Percentiles rank a stretch among this genome's conserved stretches.
Evolutionary conservation across 2,113 vertebrate species (phyloP).

Genomic region (Dipodomys stephensi): DNA sequence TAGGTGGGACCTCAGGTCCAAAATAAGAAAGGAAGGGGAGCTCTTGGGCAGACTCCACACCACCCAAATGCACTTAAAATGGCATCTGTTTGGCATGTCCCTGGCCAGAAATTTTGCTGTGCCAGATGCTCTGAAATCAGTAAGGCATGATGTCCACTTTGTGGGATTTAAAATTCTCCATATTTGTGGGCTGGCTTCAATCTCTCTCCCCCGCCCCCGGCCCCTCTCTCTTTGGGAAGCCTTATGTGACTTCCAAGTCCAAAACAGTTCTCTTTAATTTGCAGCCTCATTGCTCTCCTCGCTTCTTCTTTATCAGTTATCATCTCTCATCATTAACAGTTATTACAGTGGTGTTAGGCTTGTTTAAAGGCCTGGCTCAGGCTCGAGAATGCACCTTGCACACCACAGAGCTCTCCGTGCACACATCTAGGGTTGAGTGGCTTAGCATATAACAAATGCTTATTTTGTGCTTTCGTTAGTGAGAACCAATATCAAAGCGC

Average conservation of each 20-base stretch:
- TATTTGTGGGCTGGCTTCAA: background rate
- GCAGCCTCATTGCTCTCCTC: background rate
- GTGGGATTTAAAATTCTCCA: background rate
- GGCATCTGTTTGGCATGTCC: background rate
- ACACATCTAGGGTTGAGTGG: background rate
- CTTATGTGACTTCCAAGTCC: background rate
- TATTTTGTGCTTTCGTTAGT: background rate
- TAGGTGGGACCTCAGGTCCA: background rate
- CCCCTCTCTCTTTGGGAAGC: background rate
- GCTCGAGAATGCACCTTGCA: background rate
- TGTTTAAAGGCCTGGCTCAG: background rate
- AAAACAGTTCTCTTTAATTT: background rate
- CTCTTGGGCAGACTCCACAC: background rate
- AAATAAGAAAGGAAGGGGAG: background rate
- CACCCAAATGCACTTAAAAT: background rate
- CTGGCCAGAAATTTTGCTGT: background rate
- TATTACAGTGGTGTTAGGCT: background rate
- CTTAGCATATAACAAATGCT: background rate
- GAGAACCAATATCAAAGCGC: background rate
- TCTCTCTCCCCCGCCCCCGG: background rate
- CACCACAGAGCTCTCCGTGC: background rate
- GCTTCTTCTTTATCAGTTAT: background rate
- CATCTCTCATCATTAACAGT: background rate
- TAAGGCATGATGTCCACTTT: background rate
- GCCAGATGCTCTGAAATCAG: background rate